Percentiles rank a stretch among this genome's conserved stretches.
Evolutionary conservation across 2,113 vertebrate genomes (phyloP).

Genomic region (Tetraodon nigroviridis): DNA sequence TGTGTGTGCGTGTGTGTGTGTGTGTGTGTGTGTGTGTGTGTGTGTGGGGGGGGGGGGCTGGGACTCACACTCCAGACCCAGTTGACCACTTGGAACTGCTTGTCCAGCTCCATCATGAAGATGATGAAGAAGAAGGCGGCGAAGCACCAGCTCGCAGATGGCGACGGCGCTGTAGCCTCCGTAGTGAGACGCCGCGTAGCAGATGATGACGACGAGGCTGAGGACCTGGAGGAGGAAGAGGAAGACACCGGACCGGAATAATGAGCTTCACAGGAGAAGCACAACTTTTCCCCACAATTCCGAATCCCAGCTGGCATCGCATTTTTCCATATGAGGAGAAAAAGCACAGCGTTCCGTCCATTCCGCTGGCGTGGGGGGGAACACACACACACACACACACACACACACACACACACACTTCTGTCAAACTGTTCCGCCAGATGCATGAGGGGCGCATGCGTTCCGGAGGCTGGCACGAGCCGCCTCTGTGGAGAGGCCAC

Average conservation of each 20-base stretch:
- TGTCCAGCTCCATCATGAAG: conserved; percentile 75
- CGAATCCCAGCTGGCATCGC: conserved; percentile 13
- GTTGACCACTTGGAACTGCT: conserved; percentile 66
- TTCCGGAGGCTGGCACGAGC: conserved; percentile 71
- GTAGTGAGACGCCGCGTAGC: conserved; percentile 50
- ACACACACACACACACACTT: conserved; percentile 13
- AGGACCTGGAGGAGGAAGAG: conserved; percentile 37
- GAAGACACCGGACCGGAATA: neutral
- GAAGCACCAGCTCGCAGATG: conserved; percentile 70
- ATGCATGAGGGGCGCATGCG: conserved; percentile 60
- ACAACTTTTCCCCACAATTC: conserved; percentile 4
- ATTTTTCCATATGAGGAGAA: conserved; percentile 44
- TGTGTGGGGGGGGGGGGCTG: neutral
- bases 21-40: accelerated
- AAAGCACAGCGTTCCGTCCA: conserved; percentile 50
- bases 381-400: too few species aligned
- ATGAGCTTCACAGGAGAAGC: neutral
- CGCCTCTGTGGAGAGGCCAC: conserved; percentile 66
- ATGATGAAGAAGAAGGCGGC: conserved; percentile 68
- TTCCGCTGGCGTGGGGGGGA: conserved; percentile 12
- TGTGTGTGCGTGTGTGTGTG: neutral
- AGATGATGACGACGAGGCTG: conserved; percentile 73
- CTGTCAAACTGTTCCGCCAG: conserved; percentile 29
- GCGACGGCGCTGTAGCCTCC: conserved; percentile 61
- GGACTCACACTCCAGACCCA: conserved; percentile 78